These are phyloP conservation scores for Isurus oxyrinchus DNA, from an alignment of 2,113 vertebrate genomes.

Conservation along the genomic window DNA sequence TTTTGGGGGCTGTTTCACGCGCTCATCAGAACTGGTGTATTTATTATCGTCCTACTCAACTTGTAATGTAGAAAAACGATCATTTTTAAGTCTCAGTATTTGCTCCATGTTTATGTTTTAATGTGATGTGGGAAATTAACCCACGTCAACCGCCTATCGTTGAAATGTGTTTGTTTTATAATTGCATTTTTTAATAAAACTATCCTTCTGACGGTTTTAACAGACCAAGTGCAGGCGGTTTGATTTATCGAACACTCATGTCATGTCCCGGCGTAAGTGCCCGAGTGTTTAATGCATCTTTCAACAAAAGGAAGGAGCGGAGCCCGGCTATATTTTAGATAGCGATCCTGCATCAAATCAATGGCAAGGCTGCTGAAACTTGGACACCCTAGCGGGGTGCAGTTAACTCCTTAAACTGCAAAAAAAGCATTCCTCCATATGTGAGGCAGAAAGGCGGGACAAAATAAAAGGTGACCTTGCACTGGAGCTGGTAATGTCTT, in stretches of 20 bases:
- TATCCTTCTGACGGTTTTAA: not conserved
- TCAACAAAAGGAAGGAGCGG: not conserved
- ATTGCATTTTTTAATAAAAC: not conserved
- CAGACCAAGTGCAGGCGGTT: not conserved
- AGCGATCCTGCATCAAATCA: not conserved
- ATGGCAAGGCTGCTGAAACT: not conserved
- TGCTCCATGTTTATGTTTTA: not conserved
- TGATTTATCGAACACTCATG: not conserved
- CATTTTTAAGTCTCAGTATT: not conserved
- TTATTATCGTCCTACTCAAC: not conserved
- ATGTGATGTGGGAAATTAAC: not conserved
- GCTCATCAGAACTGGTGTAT: not conserved
- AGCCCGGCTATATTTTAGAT: not conserved
- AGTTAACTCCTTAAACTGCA: slow-evolving; percentile 4
- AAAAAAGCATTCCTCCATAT: not conserved
- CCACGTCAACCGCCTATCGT: not conserved
- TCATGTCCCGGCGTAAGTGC: not conserved
- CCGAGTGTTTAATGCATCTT: slow-evolving; percentile 22
- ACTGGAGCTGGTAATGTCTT: not conserved
- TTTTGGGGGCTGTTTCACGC: not conserved
- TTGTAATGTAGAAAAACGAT: not conserved
- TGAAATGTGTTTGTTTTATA: not conserved
- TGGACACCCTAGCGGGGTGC: not conserved
- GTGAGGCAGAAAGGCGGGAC: not conserved
- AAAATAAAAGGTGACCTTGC: not conserved